These are phyloP conservation scores for Aplysia californica DNA, from an alignment of 1,140 invertebrate genomes.

Conservation along the genomic window DNA sequence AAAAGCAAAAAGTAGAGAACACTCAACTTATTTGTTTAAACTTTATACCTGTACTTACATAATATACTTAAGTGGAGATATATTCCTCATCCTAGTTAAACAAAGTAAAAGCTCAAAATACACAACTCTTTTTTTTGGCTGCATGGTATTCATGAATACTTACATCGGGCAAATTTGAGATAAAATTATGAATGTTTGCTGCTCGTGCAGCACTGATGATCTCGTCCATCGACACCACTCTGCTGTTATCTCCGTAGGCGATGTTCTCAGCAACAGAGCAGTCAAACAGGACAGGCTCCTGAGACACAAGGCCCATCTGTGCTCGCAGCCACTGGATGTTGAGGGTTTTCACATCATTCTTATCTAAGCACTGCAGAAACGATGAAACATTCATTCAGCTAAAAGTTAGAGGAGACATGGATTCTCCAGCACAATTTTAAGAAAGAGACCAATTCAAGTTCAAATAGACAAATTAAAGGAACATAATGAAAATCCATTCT, in stretches of 20 bases:
- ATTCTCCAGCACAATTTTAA: too few species aligned
- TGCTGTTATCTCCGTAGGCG: conserved; percentile 82
- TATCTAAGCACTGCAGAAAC: conserved; percentile 81
- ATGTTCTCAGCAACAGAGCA: too few species aligned
- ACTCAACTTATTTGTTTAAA: not conserved
- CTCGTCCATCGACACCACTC: conserved; percentile 77
- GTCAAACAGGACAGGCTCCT: conserved; percentile 90
- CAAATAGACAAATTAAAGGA: not conserved
- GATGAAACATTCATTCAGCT: too few species aligned
- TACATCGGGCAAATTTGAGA: conserved; percentile 80
- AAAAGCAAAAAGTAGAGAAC: not conserved
- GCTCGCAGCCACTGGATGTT: conserved; percentile 69
- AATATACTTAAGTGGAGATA: not conserved
- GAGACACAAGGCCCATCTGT: conserved; percentile 80
- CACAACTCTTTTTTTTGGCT: not conserved
- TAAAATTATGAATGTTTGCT: conserved; percentile 89
- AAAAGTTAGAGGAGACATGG: too few species aligned
- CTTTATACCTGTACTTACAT: too few species aligned
- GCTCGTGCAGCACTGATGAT: conserved; percentile 83
- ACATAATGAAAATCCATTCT: too few species aligned
- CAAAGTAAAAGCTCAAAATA: not conserved
- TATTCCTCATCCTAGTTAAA: not conserved
- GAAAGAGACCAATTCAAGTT: not conserved
- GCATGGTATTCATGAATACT: not conserved
- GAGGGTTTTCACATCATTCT: conserved; percentile 46